Evolutionary conservation across 2,888 invertebrate genomes (phyloP).

Genomic region (Hyalella azteca): DNA sequence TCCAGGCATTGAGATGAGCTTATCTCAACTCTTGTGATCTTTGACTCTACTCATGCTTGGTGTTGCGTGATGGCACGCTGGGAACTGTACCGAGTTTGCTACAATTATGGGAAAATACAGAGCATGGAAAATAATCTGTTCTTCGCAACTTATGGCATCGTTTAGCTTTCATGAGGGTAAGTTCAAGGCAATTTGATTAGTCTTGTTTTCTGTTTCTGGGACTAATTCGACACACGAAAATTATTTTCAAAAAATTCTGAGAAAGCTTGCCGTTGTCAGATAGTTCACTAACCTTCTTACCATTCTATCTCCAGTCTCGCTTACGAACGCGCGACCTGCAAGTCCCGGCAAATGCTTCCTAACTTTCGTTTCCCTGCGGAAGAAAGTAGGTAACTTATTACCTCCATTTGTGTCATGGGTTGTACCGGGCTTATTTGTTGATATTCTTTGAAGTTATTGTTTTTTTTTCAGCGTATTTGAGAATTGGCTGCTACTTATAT

Average conservation of each 20-base stretch:
- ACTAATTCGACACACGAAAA: too few species aligned
- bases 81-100: too few species aligned
- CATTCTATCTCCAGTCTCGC: background rate
- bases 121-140: too few species aligned
- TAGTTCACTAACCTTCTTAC: too few species aligned
- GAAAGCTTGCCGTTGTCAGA: too few species aligned
- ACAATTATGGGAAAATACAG: too few species aligned
- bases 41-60: background rate
- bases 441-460: slow-evolving; percentile 1
- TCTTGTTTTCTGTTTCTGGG: too few species aligned
- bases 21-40: background rate
- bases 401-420: slow-evolving; percentile 13
- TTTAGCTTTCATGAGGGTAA: too few species aligned
- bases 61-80: background rate
- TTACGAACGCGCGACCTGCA: background rate
- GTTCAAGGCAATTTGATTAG: too few species aligned
- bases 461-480: background rate
- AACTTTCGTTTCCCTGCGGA: slow-evolving; percentile 24
- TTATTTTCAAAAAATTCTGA: too few species aligned
- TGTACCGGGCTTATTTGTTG: background rate
- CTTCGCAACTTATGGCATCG: background rate
- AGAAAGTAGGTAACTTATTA: slow-evolving; percentile 21
- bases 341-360: background rate
- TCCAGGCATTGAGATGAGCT: background rate
- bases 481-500: background rate